These are phyloP conservation scores for Tor tambroides DNA, from an alignment of 2,113 vertebrate genomes.

Conservation along the genomic window DNA sequence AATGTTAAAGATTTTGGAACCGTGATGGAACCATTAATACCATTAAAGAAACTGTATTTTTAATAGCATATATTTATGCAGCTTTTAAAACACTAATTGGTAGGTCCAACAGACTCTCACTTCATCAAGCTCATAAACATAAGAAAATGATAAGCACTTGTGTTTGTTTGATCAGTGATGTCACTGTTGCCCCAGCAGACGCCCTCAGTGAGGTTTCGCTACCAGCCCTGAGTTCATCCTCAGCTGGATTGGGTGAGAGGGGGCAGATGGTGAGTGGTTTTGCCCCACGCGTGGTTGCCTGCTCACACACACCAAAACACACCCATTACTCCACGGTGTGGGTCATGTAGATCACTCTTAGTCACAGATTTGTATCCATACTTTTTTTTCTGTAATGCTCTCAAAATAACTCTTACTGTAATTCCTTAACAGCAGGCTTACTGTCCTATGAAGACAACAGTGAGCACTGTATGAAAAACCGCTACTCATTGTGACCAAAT, in stretches of 20 bases:
- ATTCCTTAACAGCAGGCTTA: neutral
- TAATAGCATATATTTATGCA: neutral
- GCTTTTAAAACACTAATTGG: neutral
- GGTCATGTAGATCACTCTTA: neutral
- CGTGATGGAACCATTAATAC: too few species aligned
- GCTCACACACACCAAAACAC: conserved; percentile 53
- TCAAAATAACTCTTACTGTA: neutral
- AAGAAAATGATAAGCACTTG: neutral
- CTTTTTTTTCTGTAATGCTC: neutral
- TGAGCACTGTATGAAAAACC: neutral
- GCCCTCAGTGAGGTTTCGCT: conserved; percentile 76
- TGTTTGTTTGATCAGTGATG: conserved; percentile 61
- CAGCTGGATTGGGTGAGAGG: conserved; percentile 61
- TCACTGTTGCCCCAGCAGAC: conserved; percentile 77
- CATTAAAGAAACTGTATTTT: neutral
- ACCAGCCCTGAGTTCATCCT: conserved; percentile 73
- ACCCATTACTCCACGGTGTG: conserved; percentile 40
- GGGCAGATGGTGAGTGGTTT: conserved; percentile 72
- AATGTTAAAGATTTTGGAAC: too few species aligned
- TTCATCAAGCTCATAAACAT: neutral
- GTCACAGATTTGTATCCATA: neutral
- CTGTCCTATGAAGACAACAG: neutral
- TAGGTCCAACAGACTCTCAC: conserved; percentile 14
- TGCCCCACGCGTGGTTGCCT: conserved; percentile 58
- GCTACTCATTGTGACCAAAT: neutral